Conservation (phyloP, 2,113 vertebrate genomes). For the Cromileptes altivelis region DNA sequence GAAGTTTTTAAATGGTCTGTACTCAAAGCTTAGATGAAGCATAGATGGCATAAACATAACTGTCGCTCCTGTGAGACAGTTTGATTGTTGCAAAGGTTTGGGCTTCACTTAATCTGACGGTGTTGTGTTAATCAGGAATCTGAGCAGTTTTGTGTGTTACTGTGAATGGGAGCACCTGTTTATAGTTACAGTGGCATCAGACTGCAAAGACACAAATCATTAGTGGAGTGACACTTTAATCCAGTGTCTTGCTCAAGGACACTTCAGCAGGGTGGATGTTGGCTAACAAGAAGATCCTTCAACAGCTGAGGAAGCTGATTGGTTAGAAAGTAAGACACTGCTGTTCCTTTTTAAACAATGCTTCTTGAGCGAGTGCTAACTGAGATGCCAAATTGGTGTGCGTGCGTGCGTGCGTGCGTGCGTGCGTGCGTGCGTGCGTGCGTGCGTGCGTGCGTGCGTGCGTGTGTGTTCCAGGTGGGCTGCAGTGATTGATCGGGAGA, state of each 20-base stretch:
- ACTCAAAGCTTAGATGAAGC: not conserved
- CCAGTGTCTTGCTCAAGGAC: conserved; percentile 11
- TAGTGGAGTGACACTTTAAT: not conserved
- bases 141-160: not conserved
- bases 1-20: not conserved
- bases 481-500: conserved; percentile 65
- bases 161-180: not conserved
- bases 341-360: conserved; percentile 19
- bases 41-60: too few relatives aligned
- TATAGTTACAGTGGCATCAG: not conserved
- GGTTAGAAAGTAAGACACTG: conserved; percentile 15
- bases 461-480: conserved; percentile 43
- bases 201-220: not conserved
- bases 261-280: not conserved
- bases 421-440: conserved; percentile 23
- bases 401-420: not conserved
- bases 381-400: conserved; percentile 9
- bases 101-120: not conserved
- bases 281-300: not conserved
- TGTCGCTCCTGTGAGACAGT: not conserved
- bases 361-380: conserved; percentile 12
- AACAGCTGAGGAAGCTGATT: conserved; percentile 10
- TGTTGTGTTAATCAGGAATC: not conserved
- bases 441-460: conserved; percentile 6
- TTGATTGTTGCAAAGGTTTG: not conserved